A percentile compares a stretch with the other conserved stretches of the same genome.
These are phyloP conservation scores for Cyphomyrus plagiostoma DNA, from an alignment of 2,113 vertebrate species.

Conservation along the genomic window DNA sequence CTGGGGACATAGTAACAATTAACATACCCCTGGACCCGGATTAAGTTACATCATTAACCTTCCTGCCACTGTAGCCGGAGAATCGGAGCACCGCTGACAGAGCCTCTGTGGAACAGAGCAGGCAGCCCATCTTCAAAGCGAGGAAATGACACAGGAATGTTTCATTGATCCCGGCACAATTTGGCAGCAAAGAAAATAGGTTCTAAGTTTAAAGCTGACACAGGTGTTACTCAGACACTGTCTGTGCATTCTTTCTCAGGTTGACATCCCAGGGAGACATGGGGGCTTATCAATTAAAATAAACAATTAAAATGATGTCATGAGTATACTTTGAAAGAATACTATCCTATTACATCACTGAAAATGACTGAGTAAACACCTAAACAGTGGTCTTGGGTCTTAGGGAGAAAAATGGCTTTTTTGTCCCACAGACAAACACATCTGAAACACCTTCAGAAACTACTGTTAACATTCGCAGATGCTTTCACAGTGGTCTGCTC, in stretches of 20 bases:
- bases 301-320: background rate
- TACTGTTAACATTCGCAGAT: background rate
- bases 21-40: background rate
- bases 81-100: background rate
- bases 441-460: background rate
- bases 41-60: conserved; percentile 19
- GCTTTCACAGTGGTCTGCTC: background rate
- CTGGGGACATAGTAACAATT: background rate
- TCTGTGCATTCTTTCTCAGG: background rate
- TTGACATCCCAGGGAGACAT: background rate
- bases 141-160: background rate
- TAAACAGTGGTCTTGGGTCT: background rate
- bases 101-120: background rate
- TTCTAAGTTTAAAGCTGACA: background rate
- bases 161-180: background rate
- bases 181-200: background rate
- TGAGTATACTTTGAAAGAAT: background rate
- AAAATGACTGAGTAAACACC: background rate
- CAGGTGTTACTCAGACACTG: background rate
- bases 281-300: background rate
- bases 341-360: background rate
- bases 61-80: background rate
- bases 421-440: background rate
- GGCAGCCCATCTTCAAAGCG: background rate
- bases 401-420: background rate